These are phyloP conservation scores for Notarius lentiginosus DNA, from an alignment of 2,113 vertebrate species.

Conservation along the genomic window DNA sequence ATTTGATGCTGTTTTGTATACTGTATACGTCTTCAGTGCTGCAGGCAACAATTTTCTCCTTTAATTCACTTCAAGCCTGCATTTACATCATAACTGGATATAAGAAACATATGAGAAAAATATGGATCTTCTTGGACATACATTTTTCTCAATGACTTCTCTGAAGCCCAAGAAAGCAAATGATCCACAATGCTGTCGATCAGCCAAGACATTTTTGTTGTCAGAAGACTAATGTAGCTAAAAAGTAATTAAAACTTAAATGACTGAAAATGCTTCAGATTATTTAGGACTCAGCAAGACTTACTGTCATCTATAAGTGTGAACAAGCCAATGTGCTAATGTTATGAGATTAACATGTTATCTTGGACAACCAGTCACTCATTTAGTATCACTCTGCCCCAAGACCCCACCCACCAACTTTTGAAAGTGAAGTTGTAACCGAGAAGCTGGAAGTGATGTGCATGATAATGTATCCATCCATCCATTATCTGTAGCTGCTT, in stretches of 20 bases:
- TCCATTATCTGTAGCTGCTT: too few relatives aligned
- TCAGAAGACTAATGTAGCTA: neutral
- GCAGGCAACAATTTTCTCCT: neutral
- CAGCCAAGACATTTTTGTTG: neutral
- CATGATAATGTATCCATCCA: too few relatives aligned
- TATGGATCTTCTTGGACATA: neutral
- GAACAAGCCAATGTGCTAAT: too few relatives aligned
- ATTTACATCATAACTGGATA: too few relatives aligned
- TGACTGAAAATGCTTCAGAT: too few relatives aligned
- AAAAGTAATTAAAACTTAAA: too few relatives aligned
- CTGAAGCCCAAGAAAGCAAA: neutral
- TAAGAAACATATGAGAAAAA: neutral
- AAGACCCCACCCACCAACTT: neutral
- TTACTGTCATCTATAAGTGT: too few relatives aligned
- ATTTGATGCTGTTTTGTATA: neutral
- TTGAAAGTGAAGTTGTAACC: neutral
- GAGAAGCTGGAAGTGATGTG: neutral
- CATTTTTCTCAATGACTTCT: neutral
- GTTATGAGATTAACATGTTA: too few relatives aligned
- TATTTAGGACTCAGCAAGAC: too few relatives aligned
- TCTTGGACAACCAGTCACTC: too few relatives aligned
- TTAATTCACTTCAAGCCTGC: neutral
- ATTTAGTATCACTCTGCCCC: neutral
- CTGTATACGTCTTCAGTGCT: neutral
- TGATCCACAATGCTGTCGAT: neutral